These are phyloP conservation scores for Parazoanthus atlanticus DNA, from an alignment of 92 coral and sea anemone genomes.

Conservation along the genomic window DNA sequence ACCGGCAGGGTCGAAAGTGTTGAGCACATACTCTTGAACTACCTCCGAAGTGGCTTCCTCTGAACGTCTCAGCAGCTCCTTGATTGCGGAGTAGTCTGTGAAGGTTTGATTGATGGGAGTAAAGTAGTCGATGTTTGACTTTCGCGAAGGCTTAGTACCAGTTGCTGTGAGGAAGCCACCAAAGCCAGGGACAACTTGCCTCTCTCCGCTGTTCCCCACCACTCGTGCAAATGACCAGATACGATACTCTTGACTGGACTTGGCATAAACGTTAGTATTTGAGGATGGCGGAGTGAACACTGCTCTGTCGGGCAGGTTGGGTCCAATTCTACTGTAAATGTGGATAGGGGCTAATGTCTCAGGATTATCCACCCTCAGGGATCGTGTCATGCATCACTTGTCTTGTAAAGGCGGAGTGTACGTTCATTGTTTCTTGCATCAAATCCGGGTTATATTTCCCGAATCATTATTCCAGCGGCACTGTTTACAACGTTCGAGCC, in stretches of 20 bases:
- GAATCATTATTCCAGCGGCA: no score
- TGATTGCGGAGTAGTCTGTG: conserved; percentile 49
- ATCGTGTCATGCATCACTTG: conserved; percentile 20
- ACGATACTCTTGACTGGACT: no score
- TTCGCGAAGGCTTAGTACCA: conserved; percentile 45
- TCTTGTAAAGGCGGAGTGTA: conserved; percentile 46
- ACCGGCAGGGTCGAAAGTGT: conserved; percentile 64
- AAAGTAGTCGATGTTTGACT: conserved; percentile 53
- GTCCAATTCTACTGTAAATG: conserved; percentile 60
- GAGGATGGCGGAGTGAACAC: conserved; percentile 40
- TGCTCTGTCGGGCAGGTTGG: conserved; percentile 52
- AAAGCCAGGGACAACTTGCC: conserved; percentile 44
- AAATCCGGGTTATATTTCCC: conserved; percentile 36
- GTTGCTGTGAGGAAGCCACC: conserved; percentile 74
- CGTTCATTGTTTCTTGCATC: conserved; percentile 45
- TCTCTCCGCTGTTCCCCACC: conserved; percentile 43
- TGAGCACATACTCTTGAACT: conserved; percentile 64
- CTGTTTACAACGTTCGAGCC: conserved; percentile 67
- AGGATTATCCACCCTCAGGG: conserved; percentile 47
- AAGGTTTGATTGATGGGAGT: conserved; percentile 64
- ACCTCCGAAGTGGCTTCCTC: conserved; percentile 66
- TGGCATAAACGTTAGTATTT: no score
- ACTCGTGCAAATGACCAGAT: conserved; percentile 53
- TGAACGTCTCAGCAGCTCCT: conserved; percentile 57
- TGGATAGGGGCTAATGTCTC: conserved; percentile 52